These are phyloP conservation scores for Stenchaetothrips biformis DNA, from an alignment of 2,888 invertebrate genomes.

Conservation along the genomic window DNA sequence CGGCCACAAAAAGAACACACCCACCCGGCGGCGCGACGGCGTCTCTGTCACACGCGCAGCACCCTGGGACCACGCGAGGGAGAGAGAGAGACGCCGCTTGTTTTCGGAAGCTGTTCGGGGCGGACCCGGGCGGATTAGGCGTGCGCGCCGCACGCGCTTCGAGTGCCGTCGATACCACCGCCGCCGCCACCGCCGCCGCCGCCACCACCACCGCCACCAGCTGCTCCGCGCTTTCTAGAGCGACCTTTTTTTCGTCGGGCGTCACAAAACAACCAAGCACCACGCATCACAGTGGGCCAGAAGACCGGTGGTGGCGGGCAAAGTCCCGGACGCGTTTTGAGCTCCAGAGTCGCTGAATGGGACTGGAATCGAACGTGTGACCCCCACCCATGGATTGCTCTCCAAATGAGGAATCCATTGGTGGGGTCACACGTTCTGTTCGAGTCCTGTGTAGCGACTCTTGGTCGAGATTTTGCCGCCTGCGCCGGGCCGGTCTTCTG, in stretches of 20 bases:
- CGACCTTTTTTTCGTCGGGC: not conserved
- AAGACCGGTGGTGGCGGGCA: too few species aligned
- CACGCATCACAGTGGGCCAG: too few species aligned
- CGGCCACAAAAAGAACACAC: conserved; percentile 17
- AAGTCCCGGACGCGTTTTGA: too few species aligned
- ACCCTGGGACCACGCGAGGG: not conserved
- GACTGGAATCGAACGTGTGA: too few species aligned
- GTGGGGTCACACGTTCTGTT: too few species aligned
- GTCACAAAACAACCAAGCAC: too few species aligned
- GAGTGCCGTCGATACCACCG: not conserved
- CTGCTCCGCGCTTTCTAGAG: not conserved
- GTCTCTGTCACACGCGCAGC: not conserved
- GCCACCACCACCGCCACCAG: not conserved
- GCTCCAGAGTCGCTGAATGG: too few species aligned
- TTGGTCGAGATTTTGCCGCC: too few species aligned
- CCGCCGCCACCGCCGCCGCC: not conserved
- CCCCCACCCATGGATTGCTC: too few species aligned
- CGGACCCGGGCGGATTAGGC: not conserved
- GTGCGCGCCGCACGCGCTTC: not conserved
- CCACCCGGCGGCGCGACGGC: not conserved
- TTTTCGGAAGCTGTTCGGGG: not conserved
- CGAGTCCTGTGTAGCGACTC: too few species aligned
- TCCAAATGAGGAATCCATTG: too few species aligned
- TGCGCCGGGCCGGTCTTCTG: too few species aligned
- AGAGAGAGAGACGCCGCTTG: not conserved